These are phyloP conservation scores for Phataginus tetradactyla DNA, from an alignment of 2,797 vertebrate species.

Conservation along the genomic window DNA sequence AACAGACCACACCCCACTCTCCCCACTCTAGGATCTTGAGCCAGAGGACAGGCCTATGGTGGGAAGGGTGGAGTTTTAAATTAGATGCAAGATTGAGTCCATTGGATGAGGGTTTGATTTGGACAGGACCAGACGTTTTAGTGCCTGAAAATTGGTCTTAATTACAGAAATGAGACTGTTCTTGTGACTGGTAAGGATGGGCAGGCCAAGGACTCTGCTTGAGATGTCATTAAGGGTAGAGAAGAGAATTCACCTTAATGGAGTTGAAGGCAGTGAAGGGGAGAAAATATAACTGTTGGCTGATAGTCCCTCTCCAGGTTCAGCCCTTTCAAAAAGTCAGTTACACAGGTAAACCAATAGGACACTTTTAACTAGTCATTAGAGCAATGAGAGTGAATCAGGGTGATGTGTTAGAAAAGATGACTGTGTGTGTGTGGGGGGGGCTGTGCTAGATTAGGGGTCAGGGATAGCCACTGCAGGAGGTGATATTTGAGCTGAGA, in stretches of 20 bases:
- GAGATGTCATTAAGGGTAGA: background rate
- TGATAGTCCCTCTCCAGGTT: background rate
- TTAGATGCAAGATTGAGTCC: background rate
- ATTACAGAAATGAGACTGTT: conserved; percentile 40
- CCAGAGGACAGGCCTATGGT: background rate
- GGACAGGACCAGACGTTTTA: background rate
- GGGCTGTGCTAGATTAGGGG: background rate
- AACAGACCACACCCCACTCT: background rate
- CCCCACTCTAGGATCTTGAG: background rate
- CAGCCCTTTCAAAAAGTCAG: background rate
- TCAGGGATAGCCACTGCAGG: background rate
- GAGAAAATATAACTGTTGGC: background rate
- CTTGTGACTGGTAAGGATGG: background rate
- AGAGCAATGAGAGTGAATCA: background rate
- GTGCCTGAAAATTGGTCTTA: conserved; percentile 51
- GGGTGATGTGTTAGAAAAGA: background rate
- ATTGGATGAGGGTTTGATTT: conserved; percentile 41
- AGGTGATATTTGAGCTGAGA: background rate
- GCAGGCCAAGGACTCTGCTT: background rate
- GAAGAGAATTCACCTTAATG: background rate
- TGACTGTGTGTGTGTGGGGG: background rate
- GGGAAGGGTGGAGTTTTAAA: background rate
- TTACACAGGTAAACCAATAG: background rate
- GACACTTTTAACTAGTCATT: background rate
- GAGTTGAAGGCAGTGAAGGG: background rate